Base-by-base conservation (phyloP, 2,888 invertebrate genomes). In the Melanchra persicariae region DNA sequence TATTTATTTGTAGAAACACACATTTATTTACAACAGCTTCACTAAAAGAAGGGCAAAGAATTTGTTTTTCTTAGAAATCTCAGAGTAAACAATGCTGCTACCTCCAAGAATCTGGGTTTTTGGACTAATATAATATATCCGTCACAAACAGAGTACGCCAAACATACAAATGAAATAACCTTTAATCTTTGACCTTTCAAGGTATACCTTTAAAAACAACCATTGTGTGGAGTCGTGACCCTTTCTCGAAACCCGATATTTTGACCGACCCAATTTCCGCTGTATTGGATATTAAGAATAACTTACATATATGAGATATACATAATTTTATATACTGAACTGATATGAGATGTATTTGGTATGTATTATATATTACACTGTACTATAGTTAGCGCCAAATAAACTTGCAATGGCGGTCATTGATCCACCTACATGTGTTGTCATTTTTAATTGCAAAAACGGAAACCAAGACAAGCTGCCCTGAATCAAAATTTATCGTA, bases 121-220 rank as follows among this genome's bases (percentile, higher is more conserved):
- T 1, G 15, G 40, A 24, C 6, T 47, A 69, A 70, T 71, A 52
- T 49, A 51, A 70, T 58, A 34, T 54, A 61, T 61, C 24, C 54
- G 22, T 34, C 19, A 40, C 24, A 57, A 77, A 57, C 45, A 51
- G n/a, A 59, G 34, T 63, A 58, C 40, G 7, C 51, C 26, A 43
- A 60, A 67, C 4, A 30, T 45, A 47, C 26, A n/a, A 55, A 74
- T 54, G 15, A 47, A 66, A 40, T 12, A 12, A 52, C 45, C 12
- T 74, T 60, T 57, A 57, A 75, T 47, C 61, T 75, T 61, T 58
- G 58, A 52, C 3, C 62, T 40, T 61, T 26, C 22, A 34, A 68
- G 15, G 24, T 51, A 43, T 26, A 73, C 37, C 45, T 63, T 62
- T 45, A 34, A 52, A 54, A 72, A 55, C 37, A 55, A 68, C 3